These are phyloP conservation scores for Drosophila sucinea DNA, from an alignment of 1,140 invertebrate genomes.

Conservation along the genomic window DNA sequence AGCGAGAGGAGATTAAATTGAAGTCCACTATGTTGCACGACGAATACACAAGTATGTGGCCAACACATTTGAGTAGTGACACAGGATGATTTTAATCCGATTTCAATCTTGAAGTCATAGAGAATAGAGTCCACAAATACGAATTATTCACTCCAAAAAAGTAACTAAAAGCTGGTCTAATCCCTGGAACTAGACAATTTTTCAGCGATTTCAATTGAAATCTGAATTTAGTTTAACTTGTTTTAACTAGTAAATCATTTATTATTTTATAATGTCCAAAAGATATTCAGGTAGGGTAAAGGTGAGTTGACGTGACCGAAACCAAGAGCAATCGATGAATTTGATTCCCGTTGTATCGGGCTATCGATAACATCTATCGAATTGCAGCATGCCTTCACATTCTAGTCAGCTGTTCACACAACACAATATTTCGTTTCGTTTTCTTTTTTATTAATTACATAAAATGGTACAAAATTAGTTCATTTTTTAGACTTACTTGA, in stretches of 20 bases:
- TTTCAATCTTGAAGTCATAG: not conserved
- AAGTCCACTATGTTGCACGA: too few species aligned
- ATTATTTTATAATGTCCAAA: not conserved
- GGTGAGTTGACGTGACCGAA: not conserved
- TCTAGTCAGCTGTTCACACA: slow-evolving; percentile 51
- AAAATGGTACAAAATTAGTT: slow-evolving; percentile 66
- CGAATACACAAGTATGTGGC: too few species aligned
- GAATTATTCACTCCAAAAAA: not conserved
- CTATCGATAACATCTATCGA: not conserved
- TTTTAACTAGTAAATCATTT: not conserved
- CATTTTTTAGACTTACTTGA: slow-evolving; percentile 5
- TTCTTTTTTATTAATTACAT: slow-evolving; percentile 54
- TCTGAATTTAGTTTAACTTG: not conserved
- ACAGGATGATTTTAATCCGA: too few species aligned
- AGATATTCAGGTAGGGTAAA: not conserved
- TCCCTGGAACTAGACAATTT: not conserved
- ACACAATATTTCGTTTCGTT: slow-evolving; percentile 12
- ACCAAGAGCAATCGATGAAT: not conserved
- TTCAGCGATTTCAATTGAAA: not conserved
- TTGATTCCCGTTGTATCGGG: not conserved
- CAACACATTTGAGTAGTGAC: too few species aligned
- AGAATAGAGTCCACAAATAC: not conserved
- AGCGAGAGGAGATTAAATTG: too few species aligned
- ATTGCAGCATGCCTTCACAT: slow-evolving; percentile 22
- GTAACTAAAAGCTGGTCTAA: not conserved